These are phyloP conservation scores for Centroberyx gerrardi DNA, from an alignment of 2,797 vertebrate species.

Conservation along the genomic window DNA sequence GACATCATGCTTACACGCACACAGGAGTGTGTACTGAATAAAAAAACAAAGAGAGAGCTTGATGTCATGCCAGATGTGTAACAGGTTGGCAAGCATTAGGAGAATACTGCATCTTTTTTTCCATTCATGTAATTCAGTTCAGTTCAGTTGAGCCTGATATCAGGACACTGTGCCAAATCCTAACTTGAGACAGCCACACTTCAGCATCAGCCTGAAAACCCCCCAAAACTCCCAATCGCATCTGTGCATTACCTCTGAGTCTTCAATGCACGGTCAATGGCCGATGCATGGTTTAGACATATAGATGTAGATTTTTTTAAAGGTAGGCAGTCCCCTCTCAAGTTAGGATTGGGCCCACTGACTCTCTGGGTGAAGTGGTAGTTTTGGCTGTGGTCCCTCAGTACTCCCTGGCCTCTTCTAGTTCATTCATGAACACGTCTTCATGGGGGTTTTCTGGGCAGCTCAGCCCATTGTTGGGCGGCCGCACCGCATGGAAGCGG, in stretches of 20 bases:
- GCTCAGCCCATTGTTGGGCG: constrained; percentile 90
- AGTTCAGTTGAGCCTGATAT: constrained; percentile 50
- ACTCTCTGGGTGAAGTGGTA: constrained; percentile 58
- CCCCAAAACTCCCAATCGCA: constrained; percentile 36
- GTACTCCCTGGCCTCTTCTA: constrained; percentile 95
- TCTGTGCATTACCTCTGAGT: constrained; percentile 45
- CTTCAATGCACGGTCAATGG: constrained; percentile 26
- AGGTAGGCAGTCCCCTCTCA: constrained; percentile 52
- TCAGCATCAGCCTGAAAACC: constrained; percentile 36
- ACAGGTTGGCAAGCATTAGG: constrained; percentile 60
- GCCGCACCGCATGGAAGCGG: constrained; percentile 90
- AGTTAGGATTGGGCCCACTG: constrained; percentile 63
- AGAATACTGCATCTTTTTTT: constrained; percentile 55
- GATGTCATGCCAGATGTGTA: constrained; percentile 68
- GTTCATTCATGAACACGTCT: constrained; percentile 92
- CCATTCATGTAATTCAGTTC: constrained; percentile 51
- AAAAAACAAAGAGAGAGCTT: constrained; percentile 52
- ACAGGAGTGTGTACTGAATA: constrained; percentile 52
- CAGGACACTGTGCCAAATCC: constrained; percentile 63
- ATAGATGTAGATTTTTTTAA: constrained; percentile 40
- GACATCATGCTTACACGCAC: constrained; percentile 65
- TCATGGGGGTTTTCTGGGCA: constrained; percentile 91
- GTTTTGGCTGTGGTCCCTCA: constrained; percentile 78
- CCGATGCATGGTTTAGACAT: constrained; percentile 46
- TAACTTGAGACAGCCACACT: constrained; percentile 62